phyloP scores from a whole-genome alignment of 2,113 vertebrate genomes.

The Propithecus coquereli region DNA sequence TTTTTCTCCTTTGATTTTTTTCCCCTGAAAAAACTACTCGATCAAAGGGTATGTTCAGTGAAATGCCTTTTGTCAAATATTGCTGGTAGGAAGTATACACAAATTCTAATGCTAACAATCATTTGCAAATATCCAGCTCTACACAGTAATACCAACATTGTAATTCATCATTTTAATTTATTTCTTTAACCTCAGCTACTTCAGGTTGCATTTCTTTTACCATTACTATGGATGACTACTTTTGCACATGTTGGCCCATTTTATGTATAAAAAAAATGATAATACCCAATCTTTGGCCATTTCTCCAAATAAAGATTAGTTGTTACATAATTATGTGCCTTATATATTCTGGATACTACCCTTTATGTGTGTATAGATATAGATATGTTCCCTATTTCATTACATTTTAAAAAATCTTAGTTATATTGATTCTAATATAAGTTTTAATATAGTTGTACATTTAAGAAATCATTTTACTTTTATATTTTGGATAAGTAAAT shows the following conservation, averaged over 20 bases:
- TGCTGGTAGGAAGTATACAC: neutral
- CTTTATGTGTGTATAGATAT: neutral
- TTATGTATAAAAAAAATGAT: neutral
- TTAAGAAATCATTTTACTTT: neutral
- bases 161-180: neutral
- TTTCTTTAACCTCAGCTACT: neutral
- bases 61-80: constrained; percentile 11
- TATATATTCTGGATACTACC: neutral
- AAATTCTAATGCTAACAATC: neutral
- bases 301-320: constrained; percentile 14
- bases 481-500: neutral
- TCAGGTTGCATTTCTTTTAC: neutral
- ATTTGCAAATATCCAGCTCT: neutral
- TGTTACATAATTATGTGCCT: neutral
- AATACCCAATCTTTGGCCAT: neutral
- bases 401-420: neutral
- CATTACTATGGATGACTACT: neutral
- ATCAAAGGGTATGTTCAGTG: neutral
- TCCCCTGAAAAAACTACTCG: neutral
- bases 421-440: neutral
- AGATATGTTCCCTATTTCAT: neutral
- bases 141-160: neutral
- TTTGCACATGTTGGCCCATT: neutral
- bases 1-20: neutral
- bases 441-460: neutral